Conservation (phyloP, 2,113 vertebrate genomes). For the Thermophis baileyi region DNA sequence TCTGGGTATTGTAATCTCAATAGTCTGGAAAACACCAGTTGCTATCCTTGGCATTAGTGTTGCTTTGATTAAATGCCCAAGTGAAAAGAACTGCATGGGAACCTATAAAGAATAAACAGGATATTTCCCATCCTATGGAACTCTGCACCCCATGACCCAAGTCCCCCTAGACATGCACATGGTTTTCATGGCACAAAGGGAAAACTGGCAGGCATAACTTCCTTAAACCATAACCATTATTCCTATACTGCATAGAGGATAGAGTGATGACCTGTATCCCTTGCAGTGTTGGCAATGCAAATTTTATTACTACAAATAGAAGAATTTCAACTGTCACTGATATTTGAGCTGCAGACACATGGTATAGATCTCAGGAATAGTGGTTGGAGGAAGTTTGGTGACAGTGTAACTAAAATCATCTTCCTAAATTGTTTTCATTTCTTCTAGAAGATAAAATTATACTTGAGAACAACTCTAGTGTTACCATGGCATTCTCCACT, state of each 20-base stretch:
- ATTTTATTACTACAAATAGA: not conserved
- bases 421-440: not conserved
- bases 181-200: not conserved
- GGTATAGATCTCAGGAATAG: not conserved
- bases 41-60: slow-evolving; percentile 1
- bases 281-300: not conserved
- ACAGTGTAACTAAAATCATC: not conserved
- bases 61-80: slow-evolving; percentile 36
- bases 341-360: not conserved
- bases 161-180: not conserved
- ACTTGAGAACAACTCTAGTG: not conserved
- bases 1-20: not conserved
- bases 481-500: not conserved
- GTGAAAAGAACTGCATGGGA: slow-evolving; percentile 51
- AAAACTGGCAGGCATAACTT: not conserved
- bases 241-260: not conserved
- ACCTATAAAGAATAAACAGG: slow-evolving; percentile 38
- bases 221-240: not conserved
- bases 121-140: slow-evolving; percentile 36
- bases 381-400: not conserved
- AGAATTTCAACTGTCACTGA: not conserved
- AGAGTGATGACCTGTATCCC: not conserved
- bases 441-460: not conserved
- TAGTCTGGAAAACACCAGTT: not conserved
- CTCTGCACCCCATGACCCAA: not conserved